Evolutionary conservation across 1,140 invertebrate species (phyloP).

Genomic region (Drosophila ambigua): DNA sequence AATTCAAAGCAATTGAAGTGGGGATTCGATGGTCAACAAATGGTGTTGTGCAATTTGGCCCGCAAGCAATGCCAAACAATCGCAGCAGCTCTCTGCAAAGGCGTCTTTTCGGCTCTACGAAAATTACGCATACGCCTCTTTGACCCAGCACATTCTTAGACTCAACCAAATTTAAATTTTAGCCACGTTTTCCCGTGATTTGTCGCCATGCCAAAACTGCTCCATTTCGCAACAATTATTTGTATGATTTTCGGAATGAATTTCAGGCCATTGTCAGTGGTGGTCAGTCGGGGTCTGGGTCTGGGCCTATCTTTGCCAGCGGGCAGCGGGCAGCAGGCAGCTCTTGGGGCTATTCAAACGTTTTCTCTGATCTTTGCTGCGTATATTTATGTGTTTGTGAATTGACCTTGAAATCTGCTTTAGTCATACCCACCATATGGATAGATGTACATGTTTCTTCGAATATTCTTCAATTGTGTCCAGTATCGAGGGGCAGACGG

Average conservation of each 20-base stretch:
- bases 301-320: conserved; percentile 10
- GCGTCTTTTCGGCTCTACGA: not conserved
- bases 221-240: conserved; percentile 77
- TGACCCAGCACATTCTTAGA: conserved; percentile 64
- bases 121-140: conserved; percentile 56
- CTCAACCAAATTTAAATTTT: conserved; percentile 42
- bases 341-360: conserved; percentile 77
- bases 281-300: conserved; percentile 29
- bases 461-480: conserved; percentile 77
- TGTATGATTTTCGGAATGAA: conserved; percentile 52
- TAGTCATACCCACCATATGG: conserved; percentile 34
- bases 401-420: conserved; percentile 64
- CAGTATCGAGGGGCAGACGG: conserved; percentile 27
- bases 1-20: conserved; percentile 3
- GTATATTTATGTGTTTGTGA: conserved; percentile 37
- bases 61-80: conserved; percentile 42
- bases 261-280: conserved; percentile 72
- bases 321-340: too few species aligned
- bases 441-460: conserved; percentile 42
- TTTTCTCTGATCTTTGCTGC: conserved; percentile 69
- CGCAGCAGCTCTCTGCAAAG: not conserved
- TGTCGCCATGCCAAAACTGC: conserved; percentile 59
- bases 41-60: conserved; percentile 45
- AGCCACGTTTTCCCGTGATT: conserved; percentile 60
- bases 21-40: conserved; percentile 36